A percentile compares a stretch with the other conserved stretches of the same genome.
These are phyloP conservation scores for Physella acuta DNA, from an alignment of 1,140 invertebrate species.

Conservation along the genomic window DNA sequence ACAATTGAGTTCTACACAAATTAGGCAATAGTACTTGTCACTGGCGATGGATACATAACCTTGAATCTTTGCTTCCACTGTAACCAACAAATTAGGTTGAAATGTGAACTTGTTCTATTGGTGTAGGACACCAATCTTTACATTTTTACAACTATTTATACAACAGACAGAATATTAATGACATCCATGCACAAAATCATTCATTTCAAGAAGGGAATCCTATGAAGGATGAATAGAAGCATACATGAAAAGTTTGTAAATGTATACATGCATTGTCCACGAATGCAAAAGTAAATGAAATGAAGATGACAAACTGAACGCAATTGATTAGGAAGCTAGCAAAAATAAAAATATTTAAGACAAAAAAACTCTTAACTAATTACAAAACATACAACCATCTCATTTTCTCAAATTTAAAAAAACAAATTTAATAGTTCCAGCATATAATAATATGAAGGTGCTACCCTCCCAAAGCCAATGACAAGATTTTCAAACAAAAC, in stretches of 20 bases:
- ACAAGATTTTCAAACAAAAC: not conserved
- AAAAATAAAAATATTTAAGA: not conserved
- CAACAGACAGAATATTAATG: not conserved
- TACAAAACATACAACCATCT: not conserved
- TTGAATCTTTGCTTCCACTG: not conserved
- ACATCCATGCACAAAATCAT: conserved; percentile 14
- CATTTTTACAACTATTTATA: conserved; percentile 23
- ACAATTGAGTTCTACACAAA: conserved; percentile 1
- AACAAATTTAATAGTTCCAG: not conserved
- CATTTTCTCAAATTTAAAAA: not conserved
- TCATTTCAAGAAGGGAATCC: conserved; percentile 7
- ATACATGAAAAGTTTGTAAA: not conserved
- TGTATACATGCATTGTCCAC: not conserved
- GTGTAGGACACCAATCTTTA: conserved; percentile 3
- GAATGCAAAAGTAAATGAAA: not conserved
- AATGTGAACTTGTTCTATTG: conserved; percentile 7
- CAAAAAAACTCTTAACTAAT: not conserved
- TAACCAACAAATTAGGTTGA: no score
- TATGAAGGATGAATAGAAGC: not conserved
- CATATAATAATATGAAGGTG: not conserved
- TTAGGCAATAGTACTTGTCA: conserved; percentile 7
- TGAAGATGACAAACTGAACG: not conserved
- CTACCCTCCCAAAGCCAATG: not conserved
- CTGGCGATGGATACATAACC: not conserved
- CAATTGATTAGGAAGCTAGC: not conserved